These are phyloP conservation scores for Abramis brama DNA, from an alignment of 2,113 vertebrate species.

Conservation along the genomic window DNA sequence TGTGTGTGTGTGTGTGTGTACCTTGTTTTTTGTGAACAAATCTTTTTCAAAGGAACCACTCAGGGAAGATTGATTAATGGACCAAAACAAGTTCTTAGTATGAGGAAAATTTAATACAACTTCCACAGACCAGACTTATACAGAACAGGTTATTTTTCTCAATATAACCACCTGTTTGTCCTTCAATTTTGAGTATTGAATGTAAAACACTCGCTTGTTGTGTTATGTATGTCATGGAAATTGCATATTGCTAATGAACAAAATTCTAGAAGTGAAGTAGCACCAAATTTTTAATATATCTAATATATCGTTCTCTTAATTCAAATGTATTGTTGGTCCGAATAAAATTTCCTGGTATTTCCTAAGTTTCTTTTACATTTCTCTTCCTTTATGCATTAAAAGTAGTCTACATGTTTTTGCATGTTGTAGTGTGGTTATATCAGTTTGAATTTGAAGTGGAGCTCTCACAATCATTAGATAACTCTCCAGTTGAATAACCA, in stretches of 20 bases:
- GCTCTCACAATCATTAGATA: neutral
- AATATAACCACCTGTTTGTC: neutral
- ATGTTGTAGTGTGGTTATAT: neutral
- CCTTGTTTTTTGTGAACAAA: neutral
- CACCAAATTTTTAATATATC: neutral
- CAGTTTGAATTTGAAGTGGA: neutral
- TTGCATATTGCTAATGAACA: conserved; percentile 11
- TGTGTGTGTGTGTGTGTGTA: no score
- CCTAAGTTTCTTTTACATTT: neutral
- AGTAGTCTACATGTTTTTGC: neutral
- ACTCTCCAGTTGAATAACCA: neutral
- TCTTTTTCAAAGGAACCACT: neutral
- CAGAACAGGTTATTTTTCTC: neutral
- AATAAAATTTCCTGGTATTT: conserved; percentile 4
- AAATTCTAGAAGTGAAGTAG: neutral
- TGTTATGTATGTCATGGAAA: neutral
- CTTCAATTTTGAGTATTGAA: neutral
- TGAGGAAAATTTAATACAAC: neutral
- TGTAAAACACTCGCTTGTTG: conserved; percentile 5
- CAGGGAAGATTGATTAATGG: neutral
- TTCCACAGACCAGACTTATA: neutral
- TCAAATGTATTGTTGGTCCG: neutral
- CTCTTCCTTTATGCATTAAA: neutral
- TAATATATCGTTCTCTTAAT: neutral
- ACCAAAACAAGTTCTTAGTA: neutral